Evolutionary conservation across 2,888 invertebrate species (phyloP).

Genomic region (Volucella zonaria): DNA sequence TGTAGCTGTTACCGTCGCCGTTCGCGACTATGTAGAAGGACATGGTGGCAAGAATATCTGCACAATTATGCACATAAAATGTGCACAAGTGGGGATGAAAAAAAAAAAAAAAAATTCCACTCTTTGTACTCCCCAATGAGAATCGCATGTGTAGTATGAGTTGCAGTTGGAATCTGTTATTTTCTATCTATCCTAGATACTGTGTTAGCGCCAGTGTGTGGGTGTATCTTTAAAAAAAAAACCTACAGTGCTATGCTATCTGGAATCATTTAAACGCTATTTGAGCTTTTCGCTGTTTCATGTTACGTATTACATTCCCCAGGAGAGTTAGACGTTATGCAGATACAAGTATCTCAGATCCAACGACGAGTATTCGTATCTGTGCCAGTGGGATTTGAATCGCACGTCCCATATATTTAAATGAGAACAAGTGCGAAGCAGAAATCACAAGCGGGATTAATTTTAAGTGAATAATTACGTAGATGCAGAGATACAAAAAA

Average conservation of each 20-base stretch:
- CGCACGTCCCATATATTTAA: constrained; percentile 45
- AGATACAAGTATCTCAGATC: constrained; percentile 18
- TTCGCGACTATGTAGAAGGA: constrained; percentile 51
- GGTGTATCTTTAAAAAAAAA: constrained; percentile 33
- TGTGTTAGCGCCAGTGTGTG: too few relatives aligned
- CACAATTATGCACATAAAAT: constrained; percentile 32
- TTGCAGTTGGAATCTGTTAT: constrained; percentile 4
- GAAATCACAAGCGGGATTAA: constrained; percentile 50
- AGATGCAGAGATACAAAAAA: constrained; percentile 18
- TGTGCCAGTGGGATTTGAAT: constrained; percentile 37
- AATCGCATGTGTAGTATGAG: not conserved
- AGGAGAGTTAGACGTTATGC: constrained; percentile 18
- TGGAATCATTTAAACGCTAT: constrained; percentile 23
- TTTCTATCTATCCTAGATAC: not conserved
- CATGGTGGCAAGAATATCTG: constrained; percentile 36
- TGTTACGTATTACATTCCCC: constrained; percentile 38
- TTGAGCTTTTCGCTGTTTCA: constrained; percentile 41
- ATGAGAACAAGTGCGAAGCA: constrained; percentile 53
- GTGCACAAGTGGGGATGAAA: not conserved
- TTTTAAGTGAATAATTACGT: constrained; percentile 67
- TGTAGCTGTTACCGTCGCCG: constrained; percentile 38
- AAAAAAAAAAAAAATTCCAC: constrained; percentile 4
- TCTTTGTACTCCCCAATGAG: not conserved
- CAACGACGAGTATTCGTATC: not conserved
- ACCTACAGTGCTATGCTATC: constrained; percentile 31